phyloP scores from a whole-genome alignment of 53 echinoderm and acorn worm species.

The Henricia sp. region DNA sequence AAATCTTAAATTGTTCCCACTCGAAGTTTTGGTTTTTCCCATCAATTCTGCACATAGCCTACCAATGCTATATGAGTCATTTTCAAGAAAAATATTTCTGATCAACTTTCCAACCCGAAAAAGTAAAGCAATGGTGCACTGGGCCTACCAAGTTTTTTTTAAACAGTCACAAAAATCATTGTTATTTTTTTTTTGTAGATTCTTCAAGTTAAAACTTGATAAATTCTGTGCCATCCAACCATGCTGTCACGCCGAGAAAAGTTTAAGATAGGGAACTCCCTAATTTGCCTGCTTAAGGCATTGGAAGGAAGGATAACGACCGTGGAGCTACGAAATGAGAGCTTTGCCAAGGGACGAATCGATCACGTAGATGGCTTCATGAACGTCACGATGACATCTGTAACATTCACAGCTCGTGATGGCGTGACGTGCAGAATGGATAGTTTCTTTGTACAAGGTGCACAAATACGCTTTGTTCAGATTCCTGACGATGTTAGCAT shows the following conservation, averaged over 20 bases:
- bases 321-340: constrained; percentile 92
- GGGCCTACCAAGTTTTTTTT: too few species aligned
- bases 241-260: constrained; percentile 75
- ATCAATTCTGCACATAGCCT: too few species aligned
- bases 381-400: constrained; percentile 86
- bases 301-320: constrained; percentile 75
- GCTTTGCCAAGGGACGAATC: constrained; percentile 70
- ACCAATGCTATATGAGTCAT: background rate
- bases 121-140: too few species aligned
- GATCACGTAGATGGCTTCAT: constrained; percentile 92
- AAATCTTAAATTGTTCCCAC: too few species aligned
- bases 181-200: too few species aligned
- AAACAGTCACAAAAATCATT: too few species aligned
- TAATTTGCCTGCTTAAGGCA: constrained; percentile 80
- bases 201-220: background rate
- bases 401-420: constrained; percentile 64
- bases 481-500: constrained; percentile 90
- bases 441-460: constrained; percentile 82
- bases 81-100: too few species aligned
- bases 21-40: too few species aligned
- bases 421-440: constrained; percentile 64
- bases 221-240: too few species aligned
- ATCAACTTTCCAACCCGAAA: too few species aligned
- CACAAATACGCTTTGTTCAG: constrained; percentile 83
- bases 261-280: constrained; percentile 71